These are phyloP conservation scores for Dinomys branickii DNA, from an alignment of 2,113 vertebrate species.

Conservation along the genomic window DNA sequence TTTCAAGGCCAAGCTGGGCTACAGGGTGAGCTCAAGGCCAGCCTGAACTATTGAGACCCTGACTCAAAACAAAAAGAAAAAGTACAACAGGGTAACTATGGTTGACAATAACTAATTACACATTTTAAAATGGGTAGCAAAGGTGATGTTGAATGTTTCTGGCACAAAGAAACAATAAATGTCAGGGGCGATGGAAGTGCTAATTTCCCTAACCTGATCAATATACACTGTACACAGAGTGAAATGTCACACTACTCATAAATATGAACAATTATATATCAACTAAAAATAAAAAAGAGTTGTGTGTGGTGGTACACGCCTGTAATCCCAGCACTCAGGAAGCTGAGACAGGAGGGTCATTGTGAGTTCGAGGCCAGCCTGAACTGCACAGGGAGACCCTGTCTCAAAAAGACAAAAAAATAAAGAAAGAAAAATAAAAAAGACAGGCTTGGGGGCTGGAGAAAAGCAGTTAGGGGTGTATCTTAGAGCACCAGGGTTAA, in stretches of 20 bases:
- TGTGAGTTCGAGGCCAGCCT: too few species aligned
- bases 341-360: too few species aligned
- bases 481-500: not conserved
- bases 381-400: too few species aligned
- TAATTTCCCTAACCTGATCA: not conserved
- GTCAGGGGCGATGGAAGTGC: not conserved
- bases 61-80: not conserved
- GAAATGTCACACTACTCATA: not conserved
- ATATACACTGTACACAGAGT: not conserved
- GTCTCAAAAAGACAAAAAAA: too few species aligned
- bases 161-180: not conserved
- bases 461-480: not conserved
- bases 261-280: not conserved
- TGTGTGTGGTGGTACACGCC: too few species aligned
- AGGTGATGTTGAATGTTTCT: not conserved
- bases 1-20: not conserved
- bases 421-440: not conserved
- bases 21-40: not conserved
- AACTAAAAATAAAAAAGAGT: not conserved
- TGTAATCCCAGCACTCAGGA: too few species aligned
- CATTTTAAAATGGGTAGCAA: not conserved
- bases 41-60: not conserved
- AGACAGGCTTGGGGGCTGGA: not conserved
- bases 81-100: not conserved
- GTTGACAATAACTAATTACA: not conserved